Conservation (phyloP, 2,888 invertebrate species). For the Sisyra terminalis region DNA sequence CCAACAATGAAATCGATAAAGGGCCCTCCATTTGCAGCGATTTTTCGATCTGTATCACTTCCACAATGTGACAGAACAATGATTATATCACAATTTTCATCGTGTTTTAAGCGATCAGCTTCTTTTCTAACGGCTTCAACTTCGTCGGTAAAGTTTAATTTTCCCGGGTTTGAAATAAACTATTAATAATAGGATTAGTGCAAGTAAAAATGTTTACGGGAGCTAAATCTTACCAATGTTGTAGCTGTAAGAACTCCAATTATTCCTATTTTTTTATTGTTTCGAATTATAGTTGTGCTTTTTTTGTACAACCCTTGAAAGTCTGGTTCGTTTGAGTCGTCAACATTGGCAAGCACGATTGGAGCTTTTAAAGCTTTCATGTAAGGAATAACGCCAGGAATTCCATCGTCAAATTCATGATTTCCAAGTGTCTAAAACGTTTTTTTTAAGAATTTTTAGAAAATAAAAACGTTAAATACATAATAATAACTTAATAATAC, state of each 20-base stretch:
- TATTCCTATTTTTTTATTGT: conserved; percentile 53
- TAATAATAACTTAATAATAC: too few species aligned
- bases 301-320: conserved; percentile 43
- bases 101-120: conserved; percentile 37
- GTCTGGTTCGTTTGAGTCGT: conserved; percentile 46
- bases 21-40: conserved; percentile 45
- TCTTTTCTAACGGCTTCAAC: conserved; percentile 46
- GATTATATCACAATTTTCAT: conserved; percentile 54
- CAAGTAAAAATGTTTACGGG: conserved; percentile 22
- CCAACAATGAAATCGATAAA: conserved; percentile 73
- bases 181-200: neutral
- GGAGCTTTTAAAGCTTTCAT: conserved; percentile 43
- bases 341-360: conserved; percentile 61
- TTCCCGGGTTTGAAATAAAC: neutral
- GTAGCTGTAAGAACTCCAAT: conserved; percentile 42
- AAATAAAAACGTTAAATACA: too few species aligned
- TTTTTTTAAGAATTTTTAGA: too few species aligned
- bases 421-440: conserved; percentile 65
- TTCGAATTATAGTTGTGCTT: conserved; percentile 42
- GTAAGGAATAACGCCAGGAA: conserved; percentile 56
- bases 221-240: conserved; percentile 17
- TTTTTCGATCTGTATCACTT: conserved; percentile 43
- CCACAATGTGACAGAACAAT: conserved; percentile 76
- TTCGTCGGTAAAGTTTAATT: conserved; percentile 31
- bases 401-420: conserved; percentile 70